Conservation (phyloP, 2,113 vertebrate genomes). For the Zosterops lateralis region DNA sequence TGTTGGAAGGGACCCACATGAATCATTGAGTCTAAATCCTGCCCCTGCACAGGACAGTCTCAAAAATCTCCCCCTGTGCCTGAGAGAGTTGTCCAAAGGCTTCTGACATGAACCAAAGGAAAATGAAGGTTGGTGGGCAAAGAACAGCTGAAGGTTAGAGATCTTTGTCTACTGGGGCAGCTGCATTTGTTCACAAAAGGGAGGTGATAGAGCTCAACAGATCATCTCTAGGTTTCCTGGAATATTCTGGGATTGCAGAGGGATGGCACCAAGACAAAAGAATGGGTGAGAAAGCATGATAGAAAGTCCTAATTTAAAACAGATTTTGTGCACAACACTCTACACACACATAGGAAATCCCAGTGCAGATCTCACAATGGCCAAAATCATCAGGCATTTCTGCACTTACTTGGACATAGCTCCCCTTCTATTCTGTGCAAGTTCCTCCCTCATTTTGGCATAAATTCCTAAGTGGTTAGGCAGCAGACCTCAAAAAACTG, state of each 20-base stretch:
- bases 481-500: not conserved
- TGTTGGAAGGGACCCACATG: not conserved
- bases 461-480: not conserved
- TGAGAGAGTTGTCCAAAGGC: not conserved
- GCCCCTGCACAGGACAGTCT: not conserved
- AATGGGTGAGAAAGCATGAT: not conserved
- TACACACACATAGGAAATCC: not conserved
- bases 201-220: not conserved
- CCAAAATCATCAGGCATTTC: not conserved
- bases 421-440: not conserved
- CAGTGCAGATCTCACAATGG: not conserved
- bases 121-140: not conserved
- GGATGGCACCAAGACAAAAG: not conserved
- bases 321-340: accelerated
- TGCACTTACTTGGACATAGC: not conserved
- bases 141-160: not conserved
- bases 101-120: not conserved
- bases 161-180: not conserved
- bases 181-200: not conserved
- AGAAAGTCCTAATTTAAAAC: not conserved
- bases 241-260: not conserved
- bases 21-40: not conserved
- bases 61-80: not conserved
- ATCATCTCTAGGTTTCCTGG: not conserved
- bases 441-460: not conserved